phyloP scores from a whole-genome alignment of 2,888 invertebrate genomes.

The Synanthedon formicaeformis region DNA sequence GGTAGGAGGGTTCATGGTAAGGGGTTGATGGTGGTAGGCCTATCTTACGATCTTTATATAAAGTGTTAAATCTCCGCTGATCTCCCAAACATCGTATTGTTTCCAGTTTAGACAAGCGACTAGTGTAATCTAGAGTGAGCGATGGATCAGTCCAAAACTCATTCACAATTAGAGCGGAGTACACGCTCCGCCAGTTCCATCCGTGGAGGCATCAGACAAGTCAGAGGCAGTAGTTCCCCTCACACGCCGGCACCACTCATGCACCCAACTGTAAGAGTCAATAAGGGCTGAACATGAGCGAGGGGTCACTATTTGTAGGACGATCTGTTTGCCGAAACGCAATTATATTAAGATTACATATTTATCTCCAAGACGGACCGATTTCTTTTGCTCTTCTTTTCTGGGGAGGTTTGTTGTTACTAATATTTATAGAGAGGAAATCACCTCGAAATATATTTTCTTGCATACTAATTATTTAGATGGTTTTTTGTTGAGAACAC shows the following conservation, averaged over 20 bases:
- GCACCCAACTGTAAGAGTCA: slow-evolving; percentile 37
- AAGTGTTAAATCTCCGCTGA: too few species aligned
- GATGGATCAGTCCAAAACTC: not conserved
- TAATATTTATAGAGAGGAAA: too few species aligned
- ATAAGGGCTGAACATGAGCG: slow-evolving; percentile 42
- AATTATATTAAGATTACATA: slow-evolving; percentile 68
- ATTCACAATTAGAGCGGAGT: slow-evolving; percentile 14
- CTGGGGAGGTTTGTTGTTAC: slow-evolving; percentile 12
- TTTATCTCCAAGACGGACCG: slow-evolving; percentile 58
- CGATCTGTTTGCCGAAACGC: slow-evolving; percentile 38
- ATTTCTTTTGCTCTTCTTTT: slow-evolving; percentile 39
- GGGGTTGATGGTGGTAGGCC: too few species aligned
- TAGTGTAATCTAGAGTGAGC: too few species aligned
- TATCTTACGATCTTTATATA: too few species aligned
- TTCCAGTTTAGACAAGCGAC: too few species aligned
- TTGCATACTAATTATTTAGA: too few species aligned
- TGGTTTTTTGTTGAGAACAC: too few species aligned
- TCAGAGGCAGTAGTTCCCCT: slow-evolving; percentile 9
- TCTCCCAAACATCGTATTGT: too few species aligned
- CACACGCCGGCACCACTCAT: not conserved
- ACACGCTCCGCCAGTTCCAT: slow-evolving; percentile 23
- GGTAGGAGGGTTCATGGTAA: too few species aligned
- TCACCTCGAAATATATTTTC: too few species aligned
- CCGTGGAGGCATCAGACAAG: slow-evolving; percentile 21
- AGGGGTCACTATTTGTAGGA: slow-evolving; percentile 17